These are phyloP conservation scores for Neopipo cinnamomea DNA, from an alignment of 2,113 vertebrate species.

Conservation along the genomic window DNA sequence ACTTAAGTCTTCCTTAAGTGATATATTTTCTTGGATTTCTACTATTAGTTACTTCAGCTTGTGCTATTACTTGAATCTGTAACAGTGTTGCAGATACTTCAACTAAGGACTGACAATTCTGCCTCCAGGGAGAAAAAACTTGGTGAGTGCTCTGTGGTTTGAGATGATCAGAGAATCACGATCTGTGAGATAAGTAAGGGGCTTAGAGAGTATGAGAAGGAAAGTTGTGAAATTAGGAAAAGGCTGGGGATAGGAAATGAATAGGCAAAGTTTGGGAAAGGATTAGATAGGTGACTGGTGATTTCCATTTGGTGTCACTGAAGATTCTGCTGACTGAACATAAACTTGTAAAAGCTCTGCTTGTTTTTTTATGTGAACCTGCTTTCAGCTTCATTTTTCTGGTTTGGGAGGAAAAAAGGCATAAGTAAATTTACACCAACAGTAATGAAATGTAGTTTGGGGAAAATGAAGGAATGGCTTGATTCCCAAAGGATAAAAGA, in stretches of 20 bases:
- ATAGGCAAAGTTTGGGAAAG: background rate
- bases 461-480: background rate
- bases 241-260: background rate
- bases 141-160: background rate
- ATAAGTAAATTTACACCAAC: background rate
- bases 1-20: background rate
- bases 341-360: background rate
- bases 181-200: background rate
- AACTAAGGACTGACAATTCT: background rate
- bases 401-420: background rate
- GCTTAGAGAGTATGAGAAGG: background rate
- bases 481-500: background rate
- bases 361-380: background rate
- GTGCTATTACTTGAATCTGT: background rate
- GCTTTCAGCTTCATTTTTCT: background rate
- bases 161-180: background rate
- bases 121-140: background rate
- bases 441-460: background rate
- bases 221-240: background rate
- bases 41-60: background rate
- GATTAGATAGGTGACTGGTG: background rate
- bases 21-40: background rate
- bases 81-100: background rate
- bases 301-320: background rate
- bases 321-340: background rate